phyloP scores from a whole-genome alignment of 1,140 invertebrate species.

The Mactra quadrangularis region DNA sequence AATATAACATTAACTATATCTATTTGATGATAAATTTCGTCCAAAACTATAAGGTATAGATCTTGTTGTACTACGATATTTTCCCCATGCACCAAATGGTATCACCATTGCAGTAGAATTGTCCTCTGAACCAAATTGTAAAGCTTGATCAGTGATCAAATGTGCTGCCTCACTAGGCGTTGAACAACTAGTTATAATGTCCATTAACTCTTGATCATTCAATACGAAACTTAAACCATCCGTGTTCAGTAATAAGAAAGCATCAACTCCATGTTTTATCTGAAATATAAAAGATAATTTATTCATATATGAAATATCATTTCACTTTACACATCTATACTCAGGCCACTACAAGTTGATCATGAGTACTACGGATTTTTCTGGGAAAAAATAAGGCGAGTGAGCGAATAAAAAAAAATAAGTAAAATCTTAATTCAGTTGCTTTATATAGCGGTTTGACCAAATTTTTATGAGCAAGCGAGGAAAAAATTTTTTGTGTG shows the following conservation, averaged over 20 bases:
- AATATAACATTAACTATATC: slow-evolving; percentile 24
- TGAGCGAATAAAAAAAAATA: too few species aligned
- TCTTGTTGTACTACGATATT: slow-evolving; percentile 78
- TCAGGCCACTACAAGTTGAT: too few species aligned
- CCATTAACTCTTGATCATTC: slow-evolving; percentile 85
- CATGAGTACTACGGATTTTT: too few species aligned
- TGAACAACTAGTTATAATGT: slow-evolving; percentile 84
- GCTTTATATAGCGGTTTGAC: too few species aligned
- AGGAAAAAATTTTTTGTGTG: too few species aligned
- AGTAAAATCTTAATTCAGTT: too few species aligned
- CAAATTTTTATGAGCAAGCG: too few species aligned
- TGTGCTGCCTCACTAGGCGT: slow-evolving; percentile 84
- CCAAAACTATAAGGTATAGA: slow-evolving; percentile 78
- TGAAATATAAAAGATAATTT: slow-evolving; percentile 64
- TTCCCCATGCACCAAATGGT: slow-evolving; percentile 86
- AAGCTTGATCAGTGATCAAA: slow-evolving; percentile 85
- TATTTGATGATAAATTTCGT: slow-evolving; percentile 65
- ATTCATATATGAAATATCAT: too few species aligned
- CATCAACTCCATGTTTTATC: slow-evolving; percentile 86
- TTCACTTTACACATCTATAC: too few species aligned
- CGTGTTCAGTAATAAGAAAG: slow-evolving; percentile 85
- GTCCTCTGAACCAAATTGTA: slow-evolving; percentile 86
- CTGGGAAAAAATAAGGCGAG: too few species aligned
- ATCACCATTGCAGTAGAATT: slow-evolving; percentile 85
- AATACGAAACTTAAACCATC: slow-evolving; percentile 86